phyloP scores from a whole-genome alignment of 2,888 invertebrate species.

The Agrotis exclamationis region DNA sequence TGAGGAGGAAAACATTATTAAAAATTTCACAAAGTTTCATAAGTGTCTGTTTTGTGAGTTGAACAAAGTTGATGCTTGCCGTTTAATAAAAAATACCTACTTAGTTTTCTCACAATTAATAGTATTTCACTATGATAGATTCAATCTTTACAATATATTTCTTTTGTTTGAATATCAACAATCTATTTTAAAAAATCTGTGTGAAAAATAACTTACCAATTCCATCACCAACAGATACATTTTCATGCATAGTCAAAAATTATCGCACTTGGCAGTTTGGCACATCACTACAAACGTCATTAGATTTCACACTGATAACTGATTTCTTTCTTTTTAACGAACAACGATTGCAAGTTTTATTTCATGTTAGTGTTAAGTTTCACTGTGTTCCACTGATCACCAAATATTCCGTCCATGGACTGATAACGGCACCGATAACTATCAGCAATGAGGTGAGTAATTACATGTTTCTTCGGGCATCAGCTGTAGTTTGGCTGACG shows the following conservation, averaged over 20 bases:
- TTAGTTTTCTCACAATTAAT: too few species aligned
- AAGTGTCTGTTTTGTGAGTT: too few species aligned
- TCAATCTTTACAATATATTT: too few species aligned
- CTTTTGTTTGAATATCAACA: too few species aligned
- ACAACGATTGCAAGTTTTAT: conserved; percentile 27
- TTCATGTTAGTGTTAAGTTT: conserved; percentile 57
- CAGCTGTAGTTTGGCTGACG: conserved; percentile 67
- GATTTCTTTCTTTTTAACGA: conserved; percentile 41
- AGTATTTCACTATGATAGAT: background rate
- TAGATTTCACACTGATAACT: conserved; percentile 11
- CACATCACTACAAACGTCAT: conserved; percentile 63
- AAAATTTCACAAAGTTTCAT: too few species aligned
- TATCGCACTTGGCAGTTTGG: conserved; percentile 22
- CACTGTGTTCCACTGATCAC: conserved; percentile 40
- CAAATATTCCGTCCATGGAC: conserved; percentile 53
- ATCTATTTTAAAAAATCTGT: too few species aligned
- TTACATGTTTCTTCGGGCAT: conserved; percentile 55
- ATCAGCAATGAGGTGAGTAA: conserved; percentile 74
- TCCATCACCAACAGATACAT: background rate
- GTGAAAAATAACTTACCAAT: conserved; percentile 27
- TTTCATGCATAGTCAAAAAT: conserved; percentile 35
- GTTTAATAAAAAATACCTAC: background rate
- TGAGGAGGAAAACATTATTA: too few species aligned
- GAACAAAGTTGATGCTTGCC: background rate
- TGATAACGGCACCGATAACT: conserved; percentile 48